Conservation (phyloP, 2,888 invertebrate genomes). For the Troides helena region DNA sequence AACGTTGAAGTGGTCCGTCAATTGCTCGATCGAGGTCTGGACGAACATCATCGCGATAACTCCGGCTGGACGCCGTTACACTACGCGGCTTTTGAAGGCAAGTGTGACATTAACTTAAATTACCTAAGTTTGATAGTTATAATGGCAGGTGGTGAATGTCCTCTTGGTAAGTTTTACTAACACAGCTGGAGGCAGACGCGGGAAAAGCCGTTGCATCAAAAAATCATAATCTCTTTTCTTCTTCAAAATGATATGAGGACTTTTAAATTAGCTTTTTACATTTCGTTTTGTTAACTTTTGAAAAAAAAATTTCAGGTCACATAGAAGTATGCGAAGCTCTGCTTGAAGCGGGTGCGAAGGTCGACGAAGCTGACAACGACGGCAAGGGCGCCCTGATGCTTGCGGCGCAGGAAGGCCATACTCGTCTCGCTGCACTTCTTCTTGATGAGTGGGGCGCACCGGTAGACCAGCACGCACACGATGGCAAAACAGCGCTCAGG, state of each 20-base stretch:
- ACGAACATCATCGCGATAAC: conserved; percentile 94
- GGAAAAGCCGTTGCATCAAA: too few species aligned
- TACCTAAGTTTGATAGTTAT: too few species aligned
- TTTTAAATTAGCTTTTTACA: too few species aligned
- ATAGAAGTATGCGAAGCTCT: conserved; percentile 89
- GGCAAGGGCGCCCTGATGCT: conserved; percentile 93
- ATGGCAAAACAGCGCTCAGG: conserved; percentile 93
- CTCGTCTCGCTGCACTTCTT: conserved; percentile 81
- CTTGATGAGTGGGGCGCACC: conserved; percentile 88
- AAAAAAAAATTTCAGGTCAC: conserved; percentile 80
- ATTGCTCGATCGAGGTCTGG: conserved; percentile 91
- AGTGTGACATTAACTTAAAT: background rate
- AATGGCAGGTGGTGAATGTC: too few species aligned
- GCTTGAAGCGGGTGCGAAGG: conserved; percentile 92
- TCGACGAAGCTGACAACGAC: conserved; percentile 94
- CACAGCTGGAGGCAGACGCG: too few species aligned
- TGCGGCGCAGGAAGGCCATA: conserved; percentile 93
- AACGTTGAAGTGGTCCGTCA: conserved; percentile 94
- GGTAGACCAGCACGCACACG: conserved; percentile 92
- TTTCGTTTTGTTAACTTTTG: too few species aligned
- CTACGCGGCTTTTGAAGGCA: conserved; percentile 95
- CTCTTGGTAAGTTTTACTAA: too few species aligned
- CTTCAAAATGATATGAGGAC: too few species aligned
- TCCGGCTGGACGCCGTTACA: conserved; percentile 98
- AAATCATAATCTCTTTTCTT: too few species aligned